Conservation (phyloP, 2,797 vertebrate species). For the Decapterus maruadsi region DNA sequence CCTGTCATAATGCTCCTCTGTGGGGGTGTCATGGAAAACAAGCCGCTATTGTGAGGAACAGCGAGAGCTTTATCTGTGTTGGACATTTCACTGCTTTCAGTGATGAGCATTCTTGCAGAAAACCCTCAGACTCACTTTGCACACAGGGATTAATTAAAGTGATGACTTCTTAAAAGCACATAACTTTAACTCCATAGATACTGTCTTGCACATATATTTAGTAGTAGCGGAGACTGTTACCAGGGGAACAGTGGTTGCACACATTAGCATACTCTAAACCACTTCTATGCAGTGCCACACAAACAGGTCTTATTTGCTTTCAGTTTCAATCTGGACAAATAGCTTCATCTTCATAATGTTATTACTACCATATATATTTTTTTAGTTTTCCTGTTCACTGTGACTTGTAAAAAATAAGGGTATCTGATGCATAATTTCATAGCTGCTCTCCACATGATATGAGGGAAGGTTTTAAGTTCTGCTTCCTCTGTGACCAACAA, state of each 20-base stretch:
- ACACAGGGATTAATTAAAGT: slow-evolving; percentile 38
- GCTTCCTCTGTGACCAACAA: slow-evolving; percentile 18
- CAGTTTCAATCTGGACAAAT: background rate
- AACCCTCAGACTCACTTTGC: slow-evolving; percentile 8
- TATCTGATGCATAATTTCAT: background rate
- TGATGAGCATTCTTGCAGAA: slow-evolving; percentile 14
- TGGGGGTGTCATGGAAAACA: slow-evolving; percentile 54
- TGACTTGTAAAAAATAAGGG: slow-evolving; percentile 17
- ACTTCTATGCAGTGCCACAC: background rate
- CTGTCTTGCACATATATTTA: background rate
- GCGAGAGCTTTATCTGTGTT: slow-evolving; percentile 61
- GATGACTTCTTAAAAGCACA: background rate
- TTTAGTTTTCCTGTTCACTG: background rate
- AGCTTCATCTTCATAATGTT: background rate
- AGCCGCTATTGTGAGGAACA: slow-evolving; percentile 72
- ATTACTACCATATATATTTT: background rate
- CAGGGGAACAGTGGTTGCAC: background rate
- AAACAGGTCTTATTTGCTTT: background rate
- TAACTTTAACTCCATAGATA: background rate
- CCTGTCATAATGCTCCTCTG: slow-evolving; percentile 8
- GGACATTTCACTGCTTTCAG: slow-evolving; percentile 37
- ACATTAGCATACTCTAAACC: background rate
- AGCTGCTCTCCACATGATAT: slow-evolving; percentile 13
- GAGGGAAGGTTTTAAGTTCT: slow-evolving; percentile 5
- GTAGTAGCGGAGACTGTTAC: slow-evolving; percentile 14